These are phyloP conservation scores for Harpalus rufipes DNA, from an alignment of 2,888 invertebrate species.

Conservation along the genomic window DNA sequence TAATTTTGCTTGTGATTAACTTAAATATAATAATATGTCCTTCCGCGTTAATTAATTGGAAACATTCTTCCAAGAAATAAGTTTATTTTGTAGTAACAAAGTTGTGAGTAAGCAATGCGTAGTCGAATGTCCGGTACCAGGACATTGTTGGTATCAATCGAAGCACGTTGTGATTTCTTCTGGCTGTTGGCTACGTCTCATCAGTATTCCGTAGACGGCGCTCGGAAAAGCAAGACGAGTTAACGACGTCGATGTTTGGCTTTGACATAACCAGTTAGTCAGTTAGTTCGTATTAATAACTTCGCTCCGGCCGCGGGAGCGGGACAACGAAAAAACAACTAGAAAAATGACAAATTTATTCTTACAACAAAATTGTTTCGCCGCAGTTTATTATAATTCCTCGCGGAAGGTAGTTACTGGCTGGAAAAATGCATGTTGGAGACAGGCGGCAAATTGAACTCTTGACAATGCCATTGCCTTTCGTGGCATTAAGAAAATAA, in stretches of 20 bases:
- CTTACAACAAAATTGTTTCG: conserved; percentile 75
- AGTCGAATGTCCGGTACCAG: conserved; percentile 18
- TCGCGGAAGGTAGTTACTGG: conserved; percentile 75
- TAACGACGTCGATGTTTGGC: conserved; percentile 78
- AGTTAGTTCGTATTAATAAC: conserved; percentile 79
- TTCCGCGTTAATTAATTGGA: conserved; percentile 74
- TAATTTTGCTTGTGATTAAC: too few species aligned
- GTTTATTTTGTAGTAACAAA: conserved; percentile 41
- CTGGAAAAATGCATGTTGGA: conserved; percentile 76
- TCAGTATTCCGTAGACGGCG: conserved; percentile 76
- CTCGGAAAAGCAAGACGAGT: conserved; percentile 73
- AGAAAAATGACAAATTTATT: conserved; percentile 78
- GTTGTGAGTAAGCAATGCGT: not conserved
- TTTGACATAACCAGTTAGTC: conserved; percentile 79
- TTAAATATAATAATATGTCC: not conserved
- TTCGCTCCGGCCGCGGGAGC: conserved; percentile 72
- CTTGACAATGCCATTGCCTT: conserved; percentile 68
- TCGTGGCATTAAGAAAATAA: conserved; percentile 75
- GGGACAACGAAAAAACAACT: conserved; percentile 74
- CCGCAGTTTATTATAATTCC: conserved; percentile 72
- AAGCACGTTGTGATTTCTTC: conserved; percentile 53
- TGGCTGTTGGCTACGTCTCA: conserved; percentile 72
- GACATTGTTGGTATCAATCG: conserved; percentile 55
- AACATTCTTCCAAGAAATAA: conserved; percentile 73
- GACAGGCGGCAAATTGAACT: conserved; percentile 77